Evolutionary conservation across 23 tunicate genomes (phyloP).

Genomic region (Halocynthia roretzi): DNA sequence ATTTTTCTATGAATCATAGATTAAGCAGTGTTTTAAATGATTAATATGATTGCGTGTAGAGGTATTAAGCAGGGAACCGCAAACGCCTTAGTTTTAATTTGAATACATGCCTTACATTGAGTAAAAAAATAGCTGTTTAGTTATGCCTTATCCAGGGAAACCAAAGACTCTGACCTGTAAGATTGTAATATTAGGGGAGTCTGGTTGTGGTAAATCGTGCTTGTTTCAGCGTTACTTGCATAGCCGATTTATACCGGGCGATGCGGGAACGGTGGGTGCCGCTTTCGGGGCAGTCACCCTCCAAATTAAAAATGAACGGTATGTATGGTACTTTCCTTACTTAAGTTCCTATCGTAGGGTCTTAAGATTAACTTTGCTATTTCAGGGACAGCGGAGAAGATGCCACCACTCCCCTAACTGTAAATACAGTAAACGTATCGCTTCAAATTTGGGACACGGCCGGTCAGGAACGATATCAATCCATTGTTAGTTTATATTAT

Average conservation of each 20-base stretch:
- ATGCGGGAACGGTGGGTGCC: conserved; percentile 16
- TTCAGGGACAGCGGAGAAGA: too few relatives aligned
- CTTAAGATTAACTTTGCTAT: too few relatives aligned
- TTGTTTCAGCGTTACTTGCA: conserved; percentile 10
- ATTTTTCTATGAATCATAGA: too few relatives aligned
- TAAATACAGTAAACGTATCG: background rate
- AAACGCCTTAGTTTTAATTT: too few relatives aligned
- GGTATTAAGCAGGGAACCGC: too few relatives aligned
- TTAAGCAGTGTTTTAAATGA: too few relatives aligned
- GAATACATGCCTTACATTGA: too few relatives aligned
- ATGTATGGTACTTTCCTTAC: conserved; percentile 1
- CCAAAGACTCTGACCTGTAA: conserved; percentile 11
- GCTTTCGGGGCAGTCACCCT: conserved; percentile 20
- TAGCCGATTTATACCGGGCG: background rate
- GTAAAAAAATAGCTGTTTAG: too few relatives aligned
- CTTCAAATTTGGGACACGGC: conserved; percentile 69
- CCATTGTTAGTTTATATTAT: conserved; percentile 20
- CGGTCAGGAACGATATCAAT: conserved; percentile 44
- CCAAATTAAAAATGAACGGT: background rate
- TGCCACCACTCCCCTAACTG: too few relatives aligned
- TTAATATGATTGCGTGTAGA: too few relatives aligned
- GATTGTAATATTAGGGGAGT: conserved; percentile 18
- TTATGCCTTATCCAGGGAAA: too few relatives aligned
- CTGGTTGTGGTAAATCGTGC: conserved; percentile 24
- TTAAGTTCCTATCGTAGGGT: background rate